Percentiles rank a stretch among this genome's conserved stretches.
These are phyloP conservation scores for Notodonta dromedarius DNA, from an alignment of 2,888 invertebrate species.

Conservation along the genomic window DNA sequence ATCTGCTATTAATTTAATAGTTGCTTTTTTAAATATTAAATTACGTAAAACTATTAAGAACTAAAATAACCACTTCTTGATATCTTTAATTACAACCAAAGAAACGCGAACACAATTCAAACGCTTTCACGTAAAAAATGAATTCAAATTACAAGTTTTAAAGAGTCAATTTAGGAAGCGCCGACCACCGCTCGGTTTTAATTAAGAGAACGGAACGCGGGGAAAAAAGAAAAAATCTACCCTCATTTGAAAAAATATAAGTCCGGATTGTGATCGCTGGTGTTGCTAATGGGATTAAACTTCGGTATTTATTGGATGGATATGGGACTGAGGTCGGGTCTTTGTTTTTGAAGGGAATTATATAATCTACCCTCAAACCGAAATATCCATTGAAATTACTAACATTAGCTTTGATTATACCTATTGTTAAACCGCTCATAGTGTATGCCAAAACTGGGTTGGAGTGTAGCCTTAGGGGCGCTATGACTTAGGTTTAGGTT, in stretches of 20 bases:
- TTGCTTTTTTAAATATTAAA: too few species aligned
- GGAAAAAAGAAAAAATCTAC: constrained; percentile 24
- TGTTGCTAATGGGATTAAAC: constrained; percentile 10
- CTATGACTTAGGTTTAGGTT: too few species aligned
- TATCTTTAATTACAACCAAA: background rate
- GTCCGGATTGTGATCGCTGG: constrained; percentile 1
- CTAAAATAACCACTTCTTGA: background rate
- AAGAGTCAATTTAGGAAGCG: constrained; percentile 59
- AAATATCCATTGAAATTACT: background rate
- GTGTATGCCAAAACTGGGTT: too few species aligned
- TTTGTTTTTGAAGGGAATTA: background rate
- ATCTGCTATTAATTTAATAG: too few species aligned
- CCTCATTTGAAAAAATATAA: constrained; percentile 17
- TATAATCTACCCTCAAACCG: background rate
- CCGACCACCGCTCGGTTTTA: constrained; percentile 46
- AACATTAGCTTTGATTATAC: background rate
- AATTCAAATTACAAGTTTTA: constrained; percentile 57
- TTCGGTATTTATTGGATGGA: constrained; percentile 6
- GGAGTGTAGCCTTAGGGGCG: too few species aligned
- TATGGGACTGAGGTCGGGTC: constrained; percentile 1
- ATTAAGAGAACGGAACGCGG: constrained; percentile 52
- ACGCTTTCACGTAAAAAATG: constrained; percentile 34
- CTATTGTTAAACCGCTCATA: background rate
- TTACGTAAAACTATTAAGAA: background rate
- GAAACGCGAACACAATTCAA: constrained; percentile 8